phyloP scores from a whole-genome alignment of 2,888 invertebrate species.

The Rambutsinella grinnellia region DNA sequence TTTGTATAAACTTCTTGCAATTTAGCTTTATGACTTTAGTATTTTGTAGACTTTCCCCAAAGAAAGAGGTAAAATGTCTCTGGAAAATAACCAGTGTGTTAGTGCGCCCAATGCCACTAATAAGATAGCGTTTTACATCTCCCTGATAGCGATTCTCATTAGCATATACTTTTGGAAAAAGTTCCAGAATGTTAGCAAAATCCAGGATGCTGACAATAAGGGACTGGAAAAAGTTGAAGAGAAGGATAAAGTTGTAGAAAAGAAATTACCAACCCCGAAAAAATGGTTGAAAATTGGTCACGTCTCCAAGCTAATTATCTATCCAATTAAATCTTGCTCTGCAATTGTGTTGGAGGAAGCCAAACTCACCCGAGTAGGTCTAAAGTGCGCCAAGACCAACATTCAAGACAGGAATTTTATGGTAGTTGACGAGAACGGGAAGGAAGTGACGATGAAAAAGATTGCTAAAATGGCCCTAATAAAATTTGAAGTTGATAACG shows the following conservation, averaged over 20 bases:
- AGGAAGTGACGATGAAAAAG: conserved; percentile 47
- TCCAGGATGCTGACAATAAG: conserved; percentile 1
- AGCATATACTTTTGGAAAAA: conserved; percentile 36
- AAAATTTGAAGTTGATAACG: conserved; percentile 28
- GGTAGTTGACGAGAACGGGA: conserved; percentile 55
- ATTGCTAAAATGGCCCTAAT: conserved; percentile 58
- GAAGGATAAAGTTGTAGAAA: too few species aligned
- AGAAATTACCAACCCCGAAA: conserved; percentile 25
- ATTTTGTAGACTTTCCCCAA: too few species aligned
- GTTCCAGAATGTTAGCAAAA: conserved; percentile 4
- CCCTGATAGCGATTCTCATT: conserved; percentile 3
- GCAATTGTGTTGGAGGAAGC: conserved; percentile 67
- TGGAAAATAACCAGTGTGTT: too few species aligned
- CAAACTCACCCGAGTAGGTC: conserved; percentile 68
- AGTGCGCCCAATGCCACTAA: too few species aligned
- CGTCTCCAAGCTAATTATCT: conserved; percentile 68
- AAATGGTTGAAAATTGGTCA: conserved; percentile 69
- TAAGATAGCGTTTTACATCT: too few species aligned
- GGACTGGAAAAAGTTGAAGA: not conserved
- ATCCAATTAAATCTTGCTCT: conserved; percentile 71
- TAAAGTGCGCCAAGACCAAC: conserved; percentile 63
- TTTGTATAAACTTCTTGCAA: too few species aligned
- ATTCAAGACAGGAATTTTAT: conserved; percentile 60
- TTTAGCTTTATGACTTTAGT: too few species aligned
- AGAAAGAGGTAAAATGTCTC: too few species aligned